Percentiles rank a stretch among this genome's conserved stretches.
phyloP scores from a whole-genome alignment of 2,888 invertebrate genomes.

The Pachymerium ferrugineum region DNA sequence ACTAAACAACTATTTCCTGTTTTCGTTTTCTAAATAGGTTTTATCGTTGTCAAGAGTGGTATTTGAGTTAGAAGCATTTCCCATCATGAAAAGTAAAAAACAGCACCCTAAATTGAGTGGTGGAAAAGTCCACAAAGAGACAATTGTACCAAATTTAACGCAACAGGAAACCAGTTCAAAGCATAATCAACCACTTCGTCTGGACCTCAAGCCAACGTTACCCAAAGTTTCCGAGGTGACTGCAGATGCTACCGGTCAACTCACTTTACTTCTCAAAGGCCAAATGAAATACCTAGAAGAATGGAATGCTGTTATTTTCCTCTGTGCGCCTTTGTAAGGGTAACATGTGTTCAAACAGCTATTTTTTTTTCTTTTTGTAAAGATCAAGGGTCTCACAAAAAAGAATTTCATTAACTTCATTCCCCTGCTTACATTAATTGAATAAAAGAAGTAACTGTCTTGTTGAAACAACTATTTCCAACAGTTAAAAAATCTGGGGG shows the following conservation, averaged over 20 bases:
- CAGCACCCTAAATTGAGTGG: slow-evolving; percentile 29
- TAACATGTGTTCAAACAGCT: no score
- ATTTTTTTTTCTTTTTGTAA: no score
- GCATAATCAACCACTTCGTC: no score
- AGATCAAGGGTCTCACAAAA: no score
- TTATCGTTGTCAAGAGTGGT: slow-evolving; percentile 73
- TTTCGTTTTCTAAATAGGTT: slow-evolving; percentile 53
- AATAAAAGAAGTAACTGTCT: no score
- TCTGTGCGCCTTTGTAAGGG: slow-evolving; percentile 79
- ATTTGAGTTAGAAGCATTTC: slow-evolving; percentile 70
- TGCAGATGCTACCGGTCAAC: background rate
- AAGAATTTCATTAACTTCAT: no score
- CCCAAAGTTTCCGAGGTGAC: background rate
- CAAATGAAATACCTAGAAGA: slow-evolving; percentile 78
- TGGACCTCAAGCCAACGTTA: slow-evolving; percentile 48
- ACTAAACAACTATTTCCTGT: background rate
- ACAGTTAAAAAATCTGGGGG: no score
- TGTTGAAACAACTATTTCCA: no score
- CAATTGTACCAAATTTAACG: background rate
- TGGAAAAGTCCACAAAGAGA: slow-evolving; percentile 50
- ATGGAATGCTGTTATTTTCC: slow-evolving; percentile 71
- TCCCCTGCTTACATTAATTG: no score
- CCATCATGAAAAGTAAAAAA: slow-evolving; percentile 46
- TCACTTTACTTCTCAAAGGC: slow-evolving; percentile 64
- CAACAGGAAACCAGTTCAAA: slow-evolving; percentile 9